Percentiles rank a stretch among this genome's conserved stretches.
phyloP scores from a whole-genome alignment of 1,140 invertebrate genomes.

The Temnothorax curvispinosus region DNA sequence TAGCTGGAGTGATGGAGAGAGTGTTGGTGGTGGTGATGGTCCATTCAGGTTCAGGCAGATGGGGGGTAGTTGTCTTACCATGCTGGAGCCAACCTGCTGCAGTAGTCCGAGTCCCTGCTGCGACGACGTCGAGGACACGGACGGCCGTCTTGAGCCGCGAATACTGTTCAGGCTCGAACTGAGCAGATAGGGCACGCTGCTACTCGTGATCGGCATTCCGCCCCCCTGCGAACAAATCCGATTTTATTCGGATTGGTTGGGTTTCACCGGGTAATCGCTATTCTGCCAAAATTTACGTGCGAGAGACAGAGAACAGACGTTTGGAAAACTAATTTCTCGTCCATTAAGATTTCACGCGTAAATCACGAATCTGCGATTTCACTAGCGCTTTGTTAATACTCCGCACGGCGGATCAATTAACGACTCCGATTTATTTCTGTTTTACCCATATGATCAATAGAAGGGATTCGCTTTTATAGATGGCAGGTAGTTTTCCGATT shows the following conservation, averaged over 20 bases:
- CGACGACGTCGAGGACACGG: conserved; percentile 85
- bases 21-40: conserved; percentile 86
- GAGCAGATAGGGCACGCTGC: conserved; percentile 93
- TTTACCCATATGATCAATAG: conserved; percentile 42
- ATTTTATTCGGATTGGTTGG: background rate
- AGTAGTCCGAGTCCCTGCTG: conserved; percentile 91
- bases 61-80: conserved; percentile 93
- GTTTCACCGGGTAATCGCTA: background rate
- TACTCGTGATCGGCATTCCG: conserved; percentile 95
- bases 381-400: background rate
- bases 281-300: background rate
- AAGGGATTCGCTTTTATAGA: conserved; percentile 25
- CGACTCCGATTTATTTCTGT: conserved; percentile 48
- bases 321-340: background rate
- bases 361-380: background rate
- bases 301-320: background rate
- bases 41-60: conserved; percentile 88
- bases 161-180: conserved; percentile 94
- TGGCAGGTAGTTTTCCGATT: conserved; percentile 29
- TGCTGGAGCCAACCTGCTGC: conserved; percentile 94
- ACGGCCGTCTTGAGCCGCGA: conserved; percentile 90
- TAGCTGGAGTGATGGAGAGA: conserved; percentile 87
- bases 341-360: background rate
- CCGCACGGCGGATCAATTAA: conserved; percentile 40
- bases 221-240: conserved; percentile 88